Evolutionary conservation across 2,113 vertebrate genomes (phyloP), one percentile per base, ranked within the genome.

Genomic region (Aphyosemion australe): DNA sequence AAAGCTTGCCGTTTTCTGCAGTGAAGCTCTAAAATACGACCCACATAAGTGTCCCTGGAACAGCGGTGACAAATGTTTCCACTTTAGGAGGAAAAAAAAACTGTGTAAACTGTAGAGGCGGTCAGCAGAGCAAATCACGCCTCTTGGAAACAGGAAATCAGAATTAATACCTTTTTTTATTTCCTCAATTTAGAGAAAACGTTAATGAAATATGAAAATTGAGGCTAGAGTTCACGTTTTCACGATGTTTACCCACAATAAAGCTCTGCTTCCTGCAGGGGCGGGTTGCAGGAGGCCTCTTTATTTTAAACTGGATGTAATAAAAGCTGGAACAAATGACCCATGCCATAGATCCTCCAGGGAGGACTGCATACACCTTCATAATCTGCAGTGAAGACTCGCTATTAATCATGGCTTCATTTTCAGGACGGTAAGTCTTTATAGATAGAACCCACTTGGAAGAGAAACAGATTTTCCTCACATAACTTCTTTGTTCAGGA

Each of bases 361-460:
- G 43, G 26, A 19, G 45, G n/a, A 34, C 59, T 61, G 6, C 26
- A 32, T 31, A 12, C 8, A 14, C 58, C 14, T 12, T 52, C 37
- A 26, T 50, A 51, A 63, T 63, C 47, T 51, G 34, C 26, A 42
- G 37, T 20, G 14, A 62, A 18, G 12, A 19, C 32, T 50, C 16
- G 19, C 46, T 39, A 50, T 50, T 39, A 13, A 52, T 45, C 26
- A n/a, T 19, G 5, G 31, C 31, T 65, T 32, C 48, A 34, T 18
- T 34, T 56, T 32, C 12, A 47, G 61, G 48, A 21, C 50, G 55
- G 50, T 37, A 58, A 52, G 21, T 39, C 31, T 39, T 52, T 8
- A 53, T 46, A 47, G 34, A 4, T n/a, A 20, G 16, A 43, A 58
- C 51, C 14, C 41, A 20, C 26, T 51, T 48, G 48, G 42, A 31